Base-by-base conservation (phyloP, 2,888 invertebrate species). In the Oscheius onirici region DNA sequence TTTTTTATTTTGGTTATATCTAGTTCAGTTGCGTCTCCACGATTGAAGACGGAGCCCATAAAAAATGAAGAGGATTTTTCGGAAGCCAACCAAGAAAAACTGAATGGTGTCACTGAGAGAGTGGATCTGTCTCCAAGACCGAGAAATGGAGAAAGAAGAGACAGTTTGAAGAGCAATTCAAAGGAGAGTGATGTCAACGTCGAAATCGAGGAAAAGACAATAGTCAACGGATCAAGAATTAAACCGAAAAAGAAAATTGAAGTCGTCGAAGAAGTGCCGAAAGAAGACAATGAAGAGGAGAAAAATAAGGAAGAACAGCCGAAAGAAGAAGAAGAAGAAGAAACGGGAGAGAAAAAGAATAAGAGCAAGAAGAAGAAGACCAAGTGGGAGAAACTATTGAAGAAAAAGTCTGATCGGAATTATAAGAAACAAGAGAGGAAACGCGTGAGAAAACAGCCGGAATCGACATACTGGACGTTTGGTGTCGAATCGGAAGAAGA, bases 341-440 rank as follows among this genome's bases (percentile, higher is more conserved):
- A 24, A 24, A n/a, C 34, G 6, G 65, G 15, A 26, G 26, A 24
- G 65, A 51, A 51, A 28, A 43, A 61, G 43, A 61, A 44, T 6
- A 5, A 61, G 15, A 34, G 20, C 41, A 43, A 8, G 43, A 61
- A 41, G 17, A 34, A 34, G 17, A 22, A 34, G 22, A 68, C 61
- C 68, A 72, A 63, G 54, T 67, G 58, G 57, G 57, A 65, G 65
- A 65, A 60, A 63, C 55, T 63, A 69, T 40, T 17, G 40, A 54
- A n/a, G 63, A 57, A 43, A 60, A 51, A 17, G 44, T 52, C 58
- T 54, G 43, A 52, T 54, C 54, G 6, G 28, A 20, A 15, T 17
- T 20, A 54, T 34, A n/a, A 55, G 41, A 20, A 24, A 44, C 22
- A 3, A 28, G 34, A n/a, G 34, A 58, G 17, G 28, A n/a, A 28